A percentile compares a stretch with the other conserved stretches of the same genome.
These are phyloP conservation scores for Drosophila arizonae DNA, from an alignment of 1,140 invertebrate species.

Conservation along the genomic window DNA sequence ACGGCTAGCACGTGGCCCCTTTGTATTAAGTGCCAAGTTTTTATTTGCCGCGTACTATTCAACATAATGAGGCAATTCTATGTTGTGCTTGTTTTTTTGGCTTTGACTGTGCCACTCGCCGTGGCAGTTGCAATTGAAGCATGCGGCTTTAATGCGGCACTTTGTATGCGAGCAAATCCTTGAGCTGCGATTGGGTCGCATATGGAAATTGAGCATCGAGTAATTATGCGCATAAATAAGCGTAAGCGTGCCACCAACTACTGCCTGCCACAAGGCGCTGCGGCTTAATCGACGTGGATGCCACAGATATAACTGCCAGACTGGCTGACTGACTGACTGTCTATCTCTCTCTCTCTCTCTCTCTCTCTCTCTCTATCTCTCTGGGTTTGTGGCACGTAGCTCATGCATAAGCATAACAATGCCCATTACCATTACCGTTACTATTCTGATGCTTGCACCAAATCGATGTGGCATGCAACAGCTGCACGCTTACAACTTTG, in stretches of 20 bases:
- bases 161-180: conserved; percentile 68
- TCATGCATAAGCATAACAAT: conserved; percentile 78
- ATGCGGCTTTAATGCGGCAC: conserved; percentile 48
- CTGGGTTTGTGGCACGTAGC: conserved; percentile 38
- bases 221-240: conserved; percentile 79
- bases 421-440: conserved; percentile 53
- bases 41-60: conserved; percentile 54
- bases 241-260: neutral
- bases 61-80: conserved; percentile 76
- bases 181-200: conserved; percentile 55
- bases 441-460: conserved; percentile 19
- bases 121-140: conserved; percentile 10
- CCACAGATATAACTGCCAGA: conserved; percentile 54
- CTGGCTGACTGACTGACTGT: conserved; percentile 11
- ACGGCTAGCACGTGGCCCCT: conserved; percentile 51
- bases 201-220: conserved; percentile 59
- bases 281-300: conserved; percentile 50
- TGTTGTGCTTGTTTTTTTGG: conserved; percentile 18
- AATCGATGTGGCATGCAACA: conserved; percentile 75
- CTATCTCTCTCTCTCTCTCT: neutral
- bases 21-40: conserved; percentile 75
- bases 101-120: neutral
- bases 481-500: conserved; percentile 64
- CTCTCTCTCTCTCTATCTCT: too few species aligned
- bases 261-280: conserved; percentile 12